Conservation (phyloP, 2,113 vertebrate genomes). For the Tinamus guttatus region DNA sequence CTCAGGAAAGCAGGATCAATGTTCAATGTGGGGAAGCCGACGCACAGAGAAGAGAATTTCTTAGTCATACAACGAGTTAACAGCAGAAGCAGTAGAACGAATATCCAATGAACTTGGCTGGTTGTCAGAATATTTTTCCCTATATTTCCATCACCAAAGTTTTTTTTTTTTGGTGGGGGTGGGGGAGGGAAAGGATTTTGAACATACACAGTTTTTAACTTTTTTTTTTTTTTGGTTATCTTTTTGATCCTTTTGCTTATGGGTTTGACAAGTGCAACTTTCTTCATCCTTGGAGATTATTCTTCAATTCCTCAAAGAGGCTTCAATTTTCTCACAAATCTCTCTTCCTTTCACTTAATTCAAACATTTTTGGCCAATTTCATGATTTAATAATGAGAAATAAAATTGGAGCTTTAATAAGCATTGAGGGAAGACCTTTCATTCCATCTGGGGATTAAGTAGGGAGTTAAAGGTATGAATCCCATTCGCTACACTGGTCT, state of each 20-base stretch:
- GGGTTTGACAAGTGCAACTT: slow-evolving; percentile 58
- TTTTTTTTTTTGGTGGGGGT: background rate
- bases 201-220: background rate
- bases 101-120: background rate
- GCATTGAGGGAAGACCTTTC: slow-evolving; percentile 65
- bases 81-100: background rate
- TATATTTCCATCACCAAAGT: slow-evolving; percentile 6
- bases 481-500: background rate
- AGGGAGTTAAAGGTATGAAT: slow-evolving; percentile 23
- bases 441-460: slow-evolving; percentile 66
- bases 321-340: slow-evolving; percentile 76
- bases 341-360: slow-evolving; percentile 76
- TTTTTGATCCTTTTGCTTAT: slow-evolving; percentile 46
- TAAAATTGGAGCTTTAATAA: slow-evolving; percentile 77
- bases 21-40: rapidly evolving
- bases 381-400: slow-evolving; percentile 81
- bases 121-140: background rate
- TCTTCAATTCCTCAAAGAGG: slow-evolving; percentile 63
- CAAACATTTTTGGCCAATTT: slow-evolving; percentile 78
- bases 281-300: slow-evolving; percentile 69
- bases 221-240: background rate
- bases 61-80: rapidly evolving
- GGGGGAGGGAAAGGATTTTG: background rate
- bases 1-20: background rate
- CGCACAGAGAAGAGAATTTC: rapidly evolving